Evolutionary conservation across 2,797 vertebrate genomes (phyloP), one percentile per base, ranked within the genome.

Genomic region (Apogon hyalosoma): DNA sequence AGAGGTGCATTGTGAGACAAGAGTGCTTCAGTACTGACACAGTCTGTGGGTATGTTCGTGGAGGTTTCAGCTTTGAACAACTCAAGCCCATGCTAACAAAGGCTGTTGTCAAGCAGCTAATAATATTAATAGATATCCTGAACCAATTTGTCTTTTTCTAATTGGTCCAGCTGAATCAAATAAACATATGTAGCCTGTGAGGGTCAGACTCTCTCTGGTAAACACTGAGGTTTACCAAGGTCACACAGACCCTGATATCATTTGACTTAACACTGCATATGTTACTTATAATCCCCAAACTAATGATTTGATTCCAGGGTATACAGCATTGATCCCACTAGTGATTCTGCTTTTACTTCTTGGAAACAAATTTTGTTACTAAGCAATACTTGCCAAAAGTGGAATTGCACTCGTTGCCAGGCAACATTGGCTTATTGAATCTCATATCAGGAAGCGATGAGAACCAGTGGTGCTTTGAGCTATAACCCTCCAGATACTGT

Each of bases 401-500:
- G 66, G 83, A 86, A 85, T 56, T 78, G 78, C 75, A 72, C 64
- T 70, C 51, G 91, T 92, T 92, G 90, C 90, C 88, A 83, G 83
- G 90, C 89, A 88, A 90, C 90, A 87, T 90, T 82, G 75, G 77
- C 79, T 87, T 85, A 87, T 70, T 85, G 67, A 85, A 86, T 88
- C 83, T 86, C 71, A 75, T 74, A 74, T 75, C 67, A 77, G 73
- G 83, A 86, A 80, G 80, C 61, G 48, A 53, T 4, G 74, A 80
- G 77, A 82, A 67, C 60, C 69, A 52, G 60, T 36, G 63, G 56
- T 69, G 84, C 79, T 86, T 84, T 78, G 69, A 85, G 84, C 73
- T 64, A 73, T 53, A 86, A 76, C 67, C 79, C 86, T 71, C 78
- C 24, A 73, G 77, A 85, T 63, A 50, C 70, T 63, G 57, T 31